Evolutionary conservation across 2,797 vertebrate genomes (phyloP).

Genomic region (Sebastes hubbsi): DNA sequence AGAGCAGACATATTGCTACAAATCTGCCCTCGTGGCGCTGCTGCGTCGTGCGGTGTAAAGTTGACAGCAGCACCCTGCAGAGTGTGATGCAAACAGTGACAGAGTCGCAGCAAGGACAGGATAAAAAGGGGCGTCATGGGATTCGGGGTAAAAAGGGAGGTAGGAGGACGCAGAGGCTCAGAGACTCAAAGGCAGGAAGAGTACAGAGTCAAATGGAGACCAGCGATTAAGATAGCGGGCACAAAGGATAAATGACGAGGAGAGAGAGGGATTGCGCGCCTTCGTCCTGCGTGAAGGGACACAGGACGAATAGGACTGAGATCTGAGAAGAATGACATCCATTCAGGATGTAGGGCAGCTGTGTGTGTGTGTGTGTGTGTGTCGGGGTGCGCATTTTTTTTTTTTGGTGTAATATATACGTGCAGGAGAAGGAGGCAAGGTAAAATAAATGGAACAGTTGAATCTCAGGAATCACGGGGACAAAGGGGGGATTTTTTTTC

Average conservation of each 20-base stretch:
- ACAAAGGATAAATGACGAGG: constrained; percentile 69
- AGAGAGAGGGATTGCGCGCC: constrained; percentile 48
- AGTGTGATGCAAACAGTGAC: constrained; percentile 71
- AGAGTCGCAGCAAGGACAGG: constrained; percentile 76
- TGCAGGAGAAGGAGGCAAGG: constrained; percentile 47
- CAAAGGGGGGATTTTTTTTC: constrained; percentile 63
- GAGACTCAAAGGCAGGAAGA: constrained; percentile 71
- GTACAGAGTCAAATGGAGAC: constrained; percentile 75
- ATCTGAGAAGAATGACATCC: constrained; percentile 45
- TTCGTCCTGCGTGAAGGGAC: constrained; percentile 28
- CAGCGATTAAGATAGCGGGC: constrained; percentile 65
- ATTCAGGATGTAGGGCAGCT: constrained; percentile 59
- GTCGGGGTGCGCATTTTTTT: too few species aligned
- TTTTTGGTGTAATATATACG: constrained; percentile 42
- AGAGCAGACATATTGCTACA: constrained; percentile 6
- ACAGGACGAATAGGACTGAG: constrained; percentile 37
- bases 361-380: constrained; percentile 14
- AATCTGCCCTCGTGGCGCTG: not conserved
- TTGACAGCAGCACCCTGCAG: constrained; percentile 55
- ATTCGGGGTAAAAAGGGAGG: constrained; percentile 48
- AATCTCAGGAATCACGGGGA: constrained; percentile 73
- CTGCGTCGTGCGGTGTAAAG: constrained; percentile 18
- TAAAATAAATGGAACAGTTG: constrained; percentile 71
- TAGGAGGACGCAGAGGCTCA: constrained; percentile 65
- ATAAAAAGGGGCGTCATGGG: constrained; percentile 71